phyloP scores from a whole-genome alignment of 2,797 vertebrate species.

The Austrolebias charrua region DNA sequence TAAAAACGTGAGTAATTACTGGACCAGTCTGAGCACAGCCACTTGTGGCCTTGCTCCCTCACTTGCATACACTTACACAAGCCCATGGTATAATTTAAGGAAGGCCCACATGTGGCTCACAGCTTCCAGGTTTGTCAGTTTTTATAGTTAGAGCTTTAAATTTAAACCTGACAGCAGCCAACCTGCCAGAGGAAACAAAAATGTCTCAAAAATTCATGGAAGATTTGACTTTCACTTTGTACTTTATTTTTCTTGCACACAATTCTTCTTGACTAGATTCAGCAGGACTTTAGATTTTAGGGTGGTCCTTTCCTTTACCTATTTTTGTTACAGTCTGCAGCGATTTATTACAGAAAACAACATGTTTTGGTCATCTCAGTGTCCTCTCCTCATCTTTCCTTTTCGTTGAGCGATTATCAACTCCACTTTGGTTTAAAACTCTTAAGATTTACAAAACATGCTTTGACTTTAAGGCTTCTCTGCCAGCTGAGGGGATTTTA shows the following conservation, averaged over 20 bases:
- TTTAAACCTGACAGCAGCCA: not conserved
- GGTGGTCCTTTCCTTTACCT: too few relatives aligned
- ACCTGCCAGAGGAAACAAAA: too few relatives aligned
- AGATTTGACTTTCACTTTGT: too few relatives aligned
- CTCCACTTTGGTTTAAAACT: constrained; percentile 67
- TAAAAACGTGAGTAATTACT: constrained; percentile 72
- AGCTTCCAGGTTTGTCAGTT: constrained; percentile 5
- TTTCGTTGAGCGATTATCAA: constrained; percentile 60
- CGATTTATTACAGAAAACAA: constrained; percentile 28
- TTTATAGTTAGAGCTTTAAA: not conserved
- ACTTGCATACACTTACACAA: constrained; percentile 7
- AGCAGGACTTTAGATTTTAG: too few relatives aligned
- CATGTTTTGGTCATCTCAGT: constrained; percentile 41
- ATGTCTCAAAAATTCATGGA: too few relatives aligned
- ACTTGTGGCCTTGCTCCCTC: constrained; percentile 49
- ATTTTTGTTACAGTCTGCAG: constrained; percentile 7
- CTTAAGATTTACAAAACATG: constrained; percentile 62
- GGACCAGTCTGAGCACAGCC: constrained; percentile 60
- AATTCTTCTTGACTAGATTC: too few relatives aligned
- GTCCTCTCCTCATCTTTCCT: constrained; percentile 47
- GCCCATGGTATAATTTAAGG: constrained; percentile 22
- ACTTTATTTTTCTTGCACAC: too few relatives aligned
- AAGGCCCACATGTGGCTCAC: constrained; percentile 20
- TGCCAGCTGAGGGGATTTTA: constrained; percentile 51
- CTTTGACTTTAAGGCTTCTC: constrained; percentile 57